Evolutionary conservation across 1,140 invertebrate species (phyloP), one percentile per base, ranked within the genome.

Genomic region (Palaemon carinicauda): DNA sequence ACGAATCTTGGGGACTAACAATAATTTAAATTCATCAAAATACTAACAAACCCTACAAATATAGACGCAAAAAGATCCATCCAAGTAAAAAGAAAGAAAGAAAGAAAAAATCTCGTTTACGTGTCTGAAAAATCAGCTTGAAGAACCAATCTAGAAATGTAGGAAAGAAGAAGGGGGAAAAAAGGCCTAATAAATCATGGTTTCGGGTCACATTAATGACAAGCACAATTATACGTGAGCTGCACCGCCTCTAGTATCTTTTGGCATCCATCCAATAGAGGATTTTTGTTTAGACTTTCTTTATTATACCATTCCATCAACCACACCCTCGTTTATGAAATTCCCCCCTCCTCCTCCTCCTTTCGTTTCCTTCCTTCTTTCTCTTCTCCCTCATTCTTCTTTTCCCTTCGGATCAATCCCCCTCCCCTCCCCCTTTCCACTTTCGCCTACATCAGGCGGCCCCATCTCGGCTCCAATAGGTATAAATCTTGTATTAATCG

Each of bases 401-500:
- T 19, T 52, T 15, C 71, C 41, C 31, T 51, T 24, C 5, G 27
- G 31, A 24, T 29, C 27, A 17, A 2, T 33, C 52, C 51, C 15
- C 14, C 65, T 24, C 60, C 69, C 15, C 52, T 1, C 17, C 21
- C 0, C 15, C 27, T 21, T n/a, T 53, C 52, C 31, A 54, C 33
- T 56, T 41, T 41, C 73, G 31, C 53, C 24, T 19, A 19, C 54
- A 21, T 31, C 29, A 21, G 53, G 21, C 50, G 29, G 29, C 71
- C 69, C 79, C 85, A 81, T 87, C 85, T 80, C 69, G 52, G 77
- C 75, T 81, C 85, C 85, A 87, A 87, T 87, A 87, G 54, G 85
- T 77, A 87, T 87, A 87, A 87, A 87, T 87, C 85, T 87, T 82
- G 60, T 75, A 87, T 87, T 87, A 87, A 87, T 87, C 85, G 85